Evolutionary conservation across 2,888 invertebrate species (phyloP).

Genomic region (Napeogenes inachia): DNA sequence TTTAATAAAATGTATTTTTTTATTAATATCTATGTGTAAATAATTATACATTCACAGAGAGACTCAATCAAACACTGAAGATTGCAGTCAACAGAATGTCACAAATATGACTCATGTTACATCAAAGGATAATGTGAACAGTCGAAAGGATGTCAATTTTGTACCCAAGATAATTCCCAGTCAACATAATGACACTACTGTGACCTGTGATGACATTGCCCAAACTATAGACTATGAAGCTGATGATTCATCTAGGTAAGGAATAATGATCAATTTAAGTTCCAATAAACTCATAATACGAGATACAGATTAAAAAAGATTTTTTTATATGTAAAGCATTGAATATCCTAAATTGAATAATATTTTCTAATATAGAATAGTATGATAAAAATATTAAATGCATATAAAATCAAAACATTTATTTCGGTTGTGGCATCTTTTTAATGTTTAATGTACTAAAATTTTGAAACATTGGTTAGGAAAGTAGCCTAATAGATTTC

Average conservation of each 20-base stretch:
- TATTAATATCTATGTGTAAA: background rate
- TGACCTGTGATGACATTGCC: constrained; percentile 20
- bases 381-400: background rate
- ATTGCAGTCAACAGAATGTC: constrained; percentile 12
- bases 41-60: background rate
- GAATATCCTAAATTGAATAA: no score
- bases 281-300: no score
- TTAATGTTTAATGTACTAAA: no score
- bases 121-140: constrained; percentile 31
- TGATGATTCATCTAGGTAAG: constrained; percentile 48
- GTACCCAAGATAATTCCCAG: background rate
- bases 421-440: no score
- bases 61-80: background rate
- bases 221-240: constrained; percentile 42
- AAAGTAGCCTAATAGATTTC: no score
- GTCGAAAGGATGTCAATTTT: constrained; percentile 38
- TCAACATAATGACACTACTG: constrained; percentile 14
- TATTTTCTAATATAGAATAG: no score
- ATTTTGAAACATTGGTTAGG: no score
- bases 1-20: background rate
- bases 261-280: background rate
- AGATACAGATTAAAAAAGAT: no score
- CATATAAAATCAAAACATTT: no score
- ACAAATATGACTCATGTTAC: constrained; percentile 18
- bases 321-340: no score